Evolutionary conservation across 2,113 vertebrate genomes (phyloP), one percentile per base, ranked within the genome.

Genomic region (Ursus arctos): DNA sequence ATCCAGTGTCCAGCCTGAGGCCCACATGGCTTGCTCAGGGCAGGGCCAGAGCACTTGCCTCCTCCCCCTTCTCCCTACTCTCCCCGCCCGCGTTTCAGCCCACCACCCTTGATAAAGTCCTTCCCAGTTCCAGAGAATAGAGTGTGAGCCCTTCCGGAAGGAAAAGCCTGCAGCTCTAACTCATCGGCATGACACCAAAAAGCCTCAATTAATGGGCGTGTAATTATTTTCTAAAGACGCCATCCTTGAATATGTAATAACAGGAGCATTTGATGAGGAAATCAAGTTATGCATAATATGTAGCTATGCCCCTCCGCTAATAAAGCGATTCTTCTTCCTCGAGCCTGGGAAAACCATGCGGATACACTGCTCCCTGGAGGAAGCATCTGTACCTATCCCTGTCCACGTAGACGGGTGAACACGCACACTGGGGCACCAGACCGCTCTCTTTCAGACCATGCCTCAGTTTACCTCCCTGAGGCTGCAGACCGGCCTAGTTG

Each of bases 211-310:
- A 95, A 97, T 88, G 96, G 74, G 65, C 84, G 18, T 84, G 92
- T 84, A 83, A 93, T 96, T 87, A 69, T 96, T 97, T 95, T 97
- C 91, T 82, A 85, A 97, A 97, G 89, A 97, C 97, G 55, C 40
- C 79, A 12, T 88, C 53, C 88, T 95, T 74, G 79, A 88, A 83
- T 95, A 71, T 85, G 63, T 94, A 95, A 96, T 69, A 97, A 76
- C 88, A 67, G 94, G 95, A 95, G 43, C 55, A 83, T 72, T 69
- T 88, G 92, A 92, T 77, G 80, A 95, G 94, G 88, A 97, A 97
- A 98, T 87, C 94, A 76, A 96, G 90, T 97, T 95, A 92, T 72
- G 57, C 88, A 82, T 92, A 89, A 94, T 94, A 89, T n/a, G 92
- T 33, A 95, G 80, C 86, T 84, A 14, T 5, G 72, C 13, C 24